These are phyloP conservation scores for Larimichthys crocea DNA, from an alignment of 2,113 vertebrate species.

Conservation along the genomic window DNA sequence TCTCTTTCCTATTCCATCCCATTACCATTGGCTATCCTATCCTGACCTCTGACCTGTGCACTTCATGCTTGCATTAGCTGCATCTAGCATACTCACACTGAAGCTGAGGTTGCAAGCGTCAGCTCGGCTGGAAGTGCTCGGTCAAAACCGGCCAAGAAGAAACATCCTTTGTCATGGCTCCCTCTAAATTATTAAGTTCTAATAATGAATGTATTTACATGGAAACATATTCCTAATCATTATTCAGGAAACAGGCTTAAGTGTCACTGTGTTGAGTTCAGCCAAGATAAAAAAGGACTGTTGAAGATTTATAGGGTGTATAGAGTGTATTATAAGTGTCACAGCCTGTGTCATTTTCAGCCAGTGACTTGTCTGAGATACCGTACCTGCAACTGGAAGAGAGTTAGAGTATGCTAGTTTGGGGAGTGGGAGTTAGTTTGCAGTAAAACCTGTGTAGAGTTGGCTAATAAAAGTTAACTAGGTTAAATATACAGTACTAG, in stretches of 20 bases:
- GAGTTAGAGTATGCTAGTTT: background rate
- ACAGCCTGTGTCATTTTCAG: background rate
- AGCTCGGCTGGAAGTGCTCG: slow-evolving; percentile 32
- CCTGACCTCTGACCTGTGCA: slow-evolving; percentile 86
- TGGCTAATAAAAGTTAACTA: background rate
- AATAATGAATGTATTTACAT: slow-evolving; percentile 21
- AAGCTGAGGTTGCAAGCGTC: slow-evolving; percentile 53
- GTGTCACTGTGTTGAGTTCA: background rate
- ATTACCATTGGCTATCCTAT: slow-evolving; percentile 85
- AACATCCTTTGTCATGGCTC: slow-evolving; percentile 7
- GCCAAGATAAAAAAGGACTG: background rate
- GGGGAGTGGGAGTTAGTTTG: background rate
- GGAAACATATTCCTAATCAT: slow-evolving; percentile 5
- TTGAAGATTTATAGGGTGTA: too few relatives aligned
- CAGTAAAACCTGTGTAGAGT: too few relatives aligned
- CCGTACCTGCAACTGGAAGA: too few relatives aligned
- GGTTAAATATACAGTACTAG: background rate
- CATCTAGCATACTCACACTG: slow-evolving; percentile 85
- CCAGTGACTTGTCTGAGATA: background rate
- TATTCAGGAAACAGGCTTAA: background rate
- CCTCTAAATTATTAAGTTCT: slow-evolving; percentile 16
- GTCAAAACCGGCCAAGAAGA: slow-evolving; percentile 22
- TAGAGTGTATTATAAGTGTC: background rate
- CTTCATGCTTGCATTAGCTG: slow-evolving; percentile 90
- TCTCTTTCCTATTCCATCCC: slow-evolving; percentile 76